Conservation (phyloP, 2,797 vertebrate genomes). For the Staurois parvus region DNA sequence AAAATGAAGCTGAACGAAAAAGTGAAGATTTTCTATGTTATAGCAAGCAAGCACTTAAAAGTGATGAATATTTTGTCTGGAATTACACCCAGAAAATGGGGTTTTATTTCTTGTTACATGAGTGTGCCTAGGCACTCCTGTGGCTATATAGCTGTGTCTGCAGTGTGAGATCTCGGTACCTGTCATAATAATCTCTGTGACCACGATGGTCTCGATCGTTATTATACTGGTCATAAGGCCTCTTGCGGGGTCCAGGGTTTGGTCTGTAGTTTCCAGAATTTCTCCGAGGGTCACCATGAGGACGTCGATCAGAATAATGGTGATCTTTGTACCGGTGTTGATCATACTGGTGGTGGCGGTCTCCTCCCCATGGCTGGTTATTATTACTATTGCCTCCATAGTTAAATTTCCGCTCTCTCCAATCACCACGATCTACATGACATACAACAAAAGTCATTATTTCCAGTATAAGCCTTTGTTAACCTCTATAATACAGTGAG, state of each 20-base stretch:
- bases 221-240: constrained; percentile 92
- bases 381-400: constrained; percentile 80
- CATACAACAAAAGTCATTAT: constrained; percentile 5
- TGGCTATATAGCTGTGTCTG: too few species aligned
- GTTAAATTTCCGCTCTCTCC: constrained; percentile 94
- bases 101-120: too few species aligned
- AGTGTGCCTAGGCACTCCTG: too few species aligned
- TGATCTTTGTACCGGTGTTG: constrained; percentile 94
- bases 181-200: constrained; percentile 94
- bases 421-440: constrained; percentile 89
- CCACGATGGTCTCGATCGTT: constrained; percentile 93
- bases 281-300: constrained; percentile 87
- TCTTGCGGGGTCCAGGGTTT: constrained; percentile 88
- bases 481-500: not conserved
- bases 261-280: constrained; percentile 89
- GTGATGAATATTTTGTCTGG: too few species aligned
- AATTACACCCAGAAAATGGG: too few species aligned
- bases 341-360: constrained; percentile 93
- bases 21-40: too few species aligned
- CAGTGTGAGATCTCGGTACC: constrained; percentile 71
- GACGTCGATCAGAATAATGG: constrained; percentile 89
- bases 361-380: constrained; percentile 90
- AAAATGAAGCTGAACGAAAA: too few species aligned
- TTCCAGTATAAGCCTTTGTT: not conserved
- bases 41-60: too few species aligned